A percentile compares a stretch with the other conserved stretches of the same genome.
Evolutionary conservation across 2,113 vertebrate genomes (phyloP).

Genomic region (Pteropus alecto): DNA sequence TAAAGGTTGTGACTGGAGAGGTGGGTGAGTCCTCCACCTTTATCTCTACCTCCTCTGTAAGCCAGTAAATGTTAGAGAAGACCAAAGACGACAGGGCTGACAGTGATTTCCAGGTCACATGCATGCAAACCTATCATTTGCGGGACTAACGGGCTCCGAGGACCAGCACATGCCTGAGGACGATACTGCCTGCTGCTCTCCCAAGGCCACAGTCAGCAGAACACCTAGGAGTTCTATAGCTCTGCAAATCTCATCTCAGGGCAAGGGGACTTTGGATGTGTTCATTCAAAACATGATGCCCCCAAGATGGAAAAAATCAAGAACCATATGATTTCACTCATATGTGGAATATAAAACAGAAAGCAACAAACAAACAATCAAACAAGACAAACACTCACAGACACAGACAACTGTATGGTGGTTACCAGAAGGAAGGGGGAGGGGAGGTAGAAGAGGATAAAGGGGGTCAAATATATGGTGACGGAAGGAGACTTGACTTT

Average conservation of each 20-base stretch:
- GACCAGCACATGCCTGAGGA: rapidly evolving
- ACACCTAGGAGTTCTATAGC: background rate
- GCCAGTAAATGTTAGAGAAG: background rate
- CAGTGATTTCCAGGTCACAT: rapidly evolving
- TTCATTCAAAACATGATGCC: background rate
- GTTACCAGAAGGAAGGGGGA: too few relatives aligned
- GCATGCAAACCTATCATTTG: background rate
- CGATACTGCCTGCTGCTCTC: background rate
- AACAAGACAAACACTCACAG: too few relatives aligned
- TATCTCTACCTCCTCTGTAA: background rate
- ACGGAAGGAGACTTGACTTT: too few relatives aligned
- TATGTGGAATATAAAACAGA: too few relatives aligned
- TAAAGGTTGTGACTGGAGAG: background rate
- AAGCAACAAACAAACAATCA: too few relatives aligned
- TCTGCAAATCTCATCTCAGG: background rate
- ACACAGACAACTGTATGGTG: too few relatives aligned
- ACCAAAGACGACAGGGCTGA: background rate
- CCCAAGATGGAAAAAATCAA: too few relatives aligned
- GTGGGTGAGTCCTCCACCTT: background rate
- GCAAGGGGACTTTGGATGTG: background rate
- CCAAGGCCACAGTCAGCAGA: background rate
- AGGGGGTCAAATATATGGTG: too few relatives aligned
- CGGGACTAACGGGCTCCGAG: background rate
- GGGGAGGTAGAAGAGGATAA: too few relatives aligned
- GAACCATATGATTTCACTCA: too few relatives aligned